Base-by-base conservation (phyloP, 2,113 vertebrate genomes). In the Melanostigma gelatinosum region DNA sequence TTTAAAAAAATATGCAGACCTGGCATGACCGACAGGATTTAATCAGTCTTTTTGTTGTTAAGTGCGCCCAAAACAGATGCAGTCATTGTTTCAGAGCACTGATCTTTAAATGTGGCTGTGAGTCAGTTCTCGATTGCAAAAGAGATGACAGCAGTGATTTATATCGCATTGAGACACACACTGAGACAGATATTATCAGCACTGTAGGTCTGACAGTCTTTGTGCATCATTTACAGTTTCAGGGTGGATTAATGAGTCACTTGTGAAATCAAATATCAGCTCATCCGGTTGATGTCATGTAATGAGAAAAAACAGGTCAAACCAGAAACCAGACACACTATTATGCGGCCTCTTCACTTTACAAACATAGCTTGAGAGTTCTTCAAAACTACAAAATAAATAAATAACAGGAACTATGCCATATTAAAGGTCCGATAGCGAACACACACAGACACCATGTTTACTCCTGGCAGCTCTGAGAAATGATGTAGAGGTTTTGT, bases 251-350 rank as follows among this genome's bases (percentile, higher is more conserved):
- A 62, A 38, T 76, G 57, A 68, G 55, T 52, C 61, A 48, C 29
- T 76, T 74, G 74, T 79, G 73, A 83, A 89, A 85, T 79, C 22
- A 27, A 38, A 83, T 71, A 74, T 75, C 60, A 68, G 74, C 61
- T 84, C 55, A 72, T n/a, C 58, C 75, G 71, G 18, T 52, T 85
- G 24, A 48, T 29, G 24, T 66, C 4, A 18, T 68, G 40, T 7
- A 8, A 64, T 55, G 12, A 67, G 8, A 52, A 80, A 62, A 71
- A 77, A 77, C 72, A 16, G 57, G 13, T 46, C 62, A 32, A 36
- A 72, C 29, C 60, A 77, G 64, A 82, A 82, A 82, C 64, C 24
- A 63, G 62, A 84, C 46, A 38, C 70, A 76, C 24, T 78, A 58
- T 78, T 75, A 71, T 58, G 9, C 79, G 32, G 40, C 24, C 36